Conservation (phyloP, 2,113 vertebrate species). For the Ceuthmochares aereus region DNA sequence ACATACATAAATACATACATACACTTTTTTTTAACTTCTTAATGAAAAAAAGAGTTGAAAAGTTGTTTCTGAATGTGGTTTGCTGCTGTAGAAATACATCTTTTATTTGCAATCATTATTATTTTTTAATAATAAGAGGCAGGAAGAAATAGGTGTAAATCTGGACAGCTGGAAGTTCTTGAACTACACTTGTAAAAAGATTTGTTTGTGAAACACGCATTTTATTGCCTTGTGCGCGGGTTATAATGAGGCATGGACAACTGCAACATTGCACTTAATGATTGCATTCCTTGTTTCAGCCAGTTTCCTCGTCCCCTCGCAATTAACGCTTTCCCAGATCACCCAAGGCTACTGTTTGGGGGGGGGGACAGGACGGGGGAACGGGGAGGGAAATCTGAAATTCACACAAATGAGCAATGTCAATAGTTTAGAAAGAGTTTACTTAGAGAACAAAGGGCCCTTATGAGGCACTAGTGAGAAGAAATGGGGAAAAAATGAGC, state of each 20-base stretch:
- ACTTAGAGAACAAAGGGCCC: conserved; percentile 95
- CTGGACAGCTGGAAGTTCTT: conserved; percentile 87
- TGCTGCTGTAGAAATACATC: conserved; percentile 21
- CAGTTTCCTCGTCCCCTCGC: conserved; percentile 83
- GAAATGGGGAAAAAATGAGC: conserved; percentile 93
- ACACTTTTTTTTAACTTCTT: neutral
- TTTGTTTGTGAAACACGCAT: conserved; percentile 93
- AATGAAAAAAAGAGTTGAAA: neutral
- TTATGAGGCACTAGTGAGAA: conserved; percentile 96
- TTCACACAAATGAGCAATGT: conserved; percentile 98
- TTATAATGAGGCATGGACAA: conserved; percentile 94
- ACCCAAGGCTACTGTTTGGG: conserved; percentile 81
- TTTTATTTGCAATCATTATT: conserved; percentile 42
- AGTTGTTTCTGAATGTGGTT: conserved; percentile 54
- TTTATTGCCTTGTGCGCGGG: conserved; percentile 86
- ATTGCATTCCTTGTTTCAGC: conserved; percentile 84
- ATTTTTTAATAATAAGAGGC: too few relatives aligned
- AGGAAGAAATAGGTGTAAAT: conserved; percentile 78
- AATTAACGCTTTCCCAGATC: conserved; percentile 93
- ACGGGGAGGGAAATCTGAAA: conserved; percentile 80
- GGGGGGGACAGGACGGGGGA: neutral
- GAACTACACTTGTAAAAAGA: conserved; percentile 85
- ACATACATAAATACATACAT: too few relatives aligned
- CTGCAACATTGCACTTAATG: conserved; percentile 95
- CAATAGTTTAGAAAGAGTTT: conserved; percentile 99